Base-by-base conservation (phyloP, 2,113 vertebrate genomes). In the Melospiza melodia region DNA sequence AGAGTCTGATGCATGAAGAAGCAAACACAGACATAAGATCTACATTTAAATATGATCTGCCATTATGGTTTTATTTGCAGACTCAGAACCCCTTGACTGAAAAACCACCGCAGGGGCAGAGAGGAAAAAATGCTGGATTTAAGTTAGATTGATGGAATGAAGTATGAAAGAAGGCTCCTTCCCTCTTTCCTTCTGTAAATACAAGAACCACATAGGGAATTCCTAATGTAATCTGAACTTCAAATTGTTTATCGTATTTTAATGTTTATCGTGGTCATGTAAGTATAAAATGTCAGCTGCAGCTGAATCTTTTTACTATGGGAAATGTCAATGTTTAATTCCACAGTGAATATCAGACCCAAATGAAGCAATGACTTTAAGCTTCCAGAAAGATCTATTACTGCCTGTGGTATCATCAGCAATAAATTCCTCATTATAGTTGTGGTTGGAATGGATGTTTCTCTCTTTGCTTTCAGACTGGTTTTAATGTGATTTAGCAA, bases 401-500 rank as follows among this genome's bases (percentile, higher is more conserved):
- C 63, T 52, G 91, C 55, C 35, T 71, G 41, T 81, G 73, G 79
- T 68, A 61, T 19, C 59, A 21, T 39, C 25, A 8, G 66, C 88
- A 92, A 96, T 94, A 96, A 96, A 95, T 39, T 48, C 81, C 41
- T 87, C 61, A 54, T 46, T 84, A 30, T 24, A 30, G 23, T 7
- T 51, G 35, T 85, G 55, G 51, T 58, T 19, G 51, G 87, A 80
- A 49, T 25, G 22, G 61, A 8, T 48, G 72, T 30, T 59, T 71
- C 65, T 84, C 7, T 82, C 59, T 67, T 23, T 81, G 68, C 28
- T 82, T 87, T 74, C 72, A 51, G 63, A 20, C 57, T 35, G 28
- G 15, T 30, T 87, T 69, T 25, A 58, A 31, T 35, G 31, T 35
- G 67, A 77, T 20, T 37, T 82, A 75, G 37, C 41, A 61, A 62